Percentiles rank a stretch among this genome's conserved stretches.
Conservation (phyloP, 2,888 invertebrate genomes). For the Sarcophaga variegata region DNA sequence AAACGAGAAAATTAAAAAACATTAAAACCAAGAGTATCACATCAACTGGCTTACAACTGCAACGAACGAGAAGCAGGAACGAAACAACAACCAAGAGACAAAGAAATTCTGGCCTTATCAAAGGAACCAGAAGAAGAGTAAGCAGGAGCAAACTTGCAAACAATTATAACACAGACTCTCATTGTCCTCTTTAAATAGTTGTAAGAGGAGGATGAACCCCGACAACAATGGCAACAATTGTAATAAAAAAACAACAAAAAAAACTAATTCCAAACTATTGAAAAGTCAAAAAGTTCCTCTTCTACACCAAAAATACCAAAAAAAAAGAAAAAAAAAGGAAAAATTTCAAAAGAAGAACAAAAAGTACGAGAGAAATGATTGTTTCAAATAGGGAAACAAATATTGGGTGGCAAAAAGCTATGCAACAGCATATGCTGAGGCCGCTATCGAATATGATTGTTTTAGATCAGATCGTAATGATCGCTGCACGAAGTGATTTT, state of each 20-base stretch:
- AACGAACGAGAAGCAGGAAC: neutral
- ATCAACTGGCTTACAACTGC: constrained; percentile 19
- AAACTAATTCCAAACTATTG: constrained; percentile 68
- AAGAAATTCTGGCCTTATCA: neutral
- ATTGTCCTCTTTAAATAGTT: constrained; percentile 8
- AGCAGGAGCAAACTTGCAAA: neutral
- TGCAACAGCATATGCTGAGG: constrained; percentile 53
- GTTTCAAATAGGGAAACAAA: neutral
- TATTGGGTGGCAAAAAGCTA: neutral
- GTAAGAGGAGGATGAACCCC: constrained; percentile 57
- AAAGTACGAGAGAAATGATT: neutral
- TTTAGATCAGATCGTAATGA: neutral
- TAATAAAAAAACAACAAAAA: constrained; percentile 21
- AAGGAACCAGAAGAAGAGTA: neutral
- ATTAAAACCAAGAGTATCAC: constrained; percentile 21
- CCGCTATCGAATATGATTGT: constrained; percentile 20
- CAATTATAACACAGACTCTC: constrained; percentile 41
- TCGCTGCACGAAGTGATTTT: too few species aligned
- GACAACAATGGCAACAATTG: constrained; percentile 45
- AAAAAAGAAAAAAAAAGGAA: constrained; percentile 14
- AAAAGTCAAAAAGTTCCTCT: constrained; percentile 69
- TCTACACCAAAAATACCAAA: constrained; percentile 40
- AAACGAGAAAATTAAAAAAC: constrained; percentile 35
- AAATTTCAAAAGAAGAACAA: constrained; percentile 12
- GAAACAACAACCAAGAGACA: too few species aligned